phyloP scores from a whole-genome alignment of 2,797 vertebrate genomes.

The Melanotaenia parkinsoni region DNA sequence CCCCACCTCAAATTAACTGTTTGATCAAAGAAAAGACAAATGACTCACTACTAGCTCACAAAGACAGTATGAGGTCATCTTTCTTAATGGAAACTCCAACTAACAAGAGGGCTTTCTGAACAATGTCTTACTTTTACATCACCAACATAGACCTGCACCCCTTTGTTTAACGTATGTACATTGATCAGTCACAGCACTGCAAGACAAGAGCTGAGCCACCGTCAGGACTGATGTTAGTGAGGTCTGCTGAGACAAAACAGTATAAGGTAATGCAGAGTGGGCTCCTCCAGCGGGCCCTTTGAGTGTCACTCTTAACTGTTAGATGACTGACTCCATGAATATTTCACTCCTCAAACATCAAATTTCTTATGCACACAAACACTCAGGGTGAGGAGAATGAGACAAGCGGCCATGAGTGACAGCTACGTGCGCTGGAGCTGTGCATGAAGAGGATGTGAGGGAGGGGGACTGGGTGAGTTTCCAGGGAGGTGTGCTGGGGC shows the following conservation, averaged over 20 bases:
- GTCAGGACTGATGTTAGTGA: slow-evolving; percentile 37
- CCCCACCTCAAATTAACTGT: slow-evolving; percentile 57
- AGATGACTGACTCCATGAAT: slow-evolving; percentile 65
- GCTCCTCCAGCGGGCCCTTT: slow-evolving; percentile 52
- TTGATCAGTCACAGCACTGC: slow-evolving; percentile 40
- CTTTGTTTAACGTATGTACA: slow-evolving; percentile 40
- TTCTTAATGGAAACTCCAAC: slow-evolving; percentile 24
- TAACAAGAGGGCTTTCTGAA: slow-evolving; percentile 12
- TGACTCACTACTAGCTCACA: slow-evolving; percentile 58
- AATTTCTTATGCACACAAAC: slow-evolving; percentile 71
- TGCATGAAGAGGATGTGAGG: slow-evolving; percentile 22
- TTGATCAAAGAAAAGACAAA: slow-evolving; percentile 64
- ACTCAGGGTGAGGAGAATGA: slow-evolving; percentile 53
- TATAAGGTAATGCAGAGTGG: slow-evolving; percentile 59
- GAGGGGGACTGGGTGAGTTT: slow-evolving; percentile 50
- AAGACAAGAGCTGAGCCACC: slow-evolving; percentile 41
- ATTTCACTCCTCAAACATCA: slow-evolving; percentile 50
- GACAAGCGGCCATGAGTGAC: slow-evolving; percentile 65
- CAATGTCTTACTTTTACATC: slow-evolving; percentile 43
- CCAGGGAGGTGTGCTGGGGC: slow-evolving; percentile 57
- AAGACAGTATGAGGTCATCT: slow-evolving; percentile 28
- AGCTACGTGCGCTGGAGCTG: slow-evolving; percentile 48
- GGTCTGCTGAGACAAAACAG: slow-evolving; percentile 60
- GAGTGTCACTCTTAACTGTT: slow-evolving; percentile 50
- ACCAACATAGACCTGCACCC: neutral